Base-by-base conservation (phyloP, 2,797 vertebrate species). In the Sebastes itinus region DNA sequence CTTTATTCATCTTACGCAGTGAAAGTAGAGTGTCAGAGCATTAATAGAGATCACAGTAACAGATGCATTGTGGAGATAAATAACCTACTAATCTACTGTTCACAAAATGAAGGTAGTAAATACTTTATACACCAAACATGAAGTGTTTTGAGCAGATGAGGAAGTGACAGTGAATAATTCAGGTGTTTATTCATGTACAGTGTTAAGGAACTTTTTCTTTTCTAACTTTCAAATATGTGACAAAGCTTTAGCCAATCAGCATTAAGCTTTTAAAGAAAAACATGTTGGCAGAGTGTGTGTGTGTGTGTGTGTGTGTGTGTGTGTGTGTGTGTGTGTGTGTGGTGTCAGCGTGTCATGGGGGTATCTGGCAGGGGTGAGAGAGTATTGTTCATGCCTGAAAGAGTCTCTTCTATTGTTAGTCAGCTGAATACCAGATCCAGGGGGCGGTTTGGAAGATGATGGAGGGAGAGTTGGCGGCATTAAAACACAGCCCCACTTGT, bases 311-410 rank as follows among this genome's bases (percentile, higher is more conserved):
- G 52, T 72, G 23, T 74, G 54, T 78, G 62, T 65, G 67, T 52
- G 70, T 46, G 58, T 67, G 69, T 60, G 68, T 79, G 60, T 52
- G 70, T 54, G 70, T 46, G 61, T 52, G 71, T 55, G 71, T 46
- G 59, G 69, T 60, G 69, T 79, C 38, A 33, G 52, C 52, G 71
- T 81, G 82, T 84, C 78, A 81, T 42, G 60, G 73, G 80, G 78
- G 73, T 62, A 83, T 87, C 66, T 87, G 76, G 89, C 65, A 74
- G 70, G 72, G 84, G 74, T 67, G 25, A 75, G 65, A 54, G 38
- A 16, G 83, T 62, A 89, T 93, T 93, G 91, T 93, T 92, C 63
- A 74, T 67, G 67, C 80, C n/a, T 88, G 78, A 94, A 87, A 90
- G 87, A 92, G 64, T 77, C 74, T 78, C 78, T 78, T 86, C 88